phyloP scores from a whole-genome alignment of 2,113 vertebrate species.

The Cichladusa arquata region DNA sequence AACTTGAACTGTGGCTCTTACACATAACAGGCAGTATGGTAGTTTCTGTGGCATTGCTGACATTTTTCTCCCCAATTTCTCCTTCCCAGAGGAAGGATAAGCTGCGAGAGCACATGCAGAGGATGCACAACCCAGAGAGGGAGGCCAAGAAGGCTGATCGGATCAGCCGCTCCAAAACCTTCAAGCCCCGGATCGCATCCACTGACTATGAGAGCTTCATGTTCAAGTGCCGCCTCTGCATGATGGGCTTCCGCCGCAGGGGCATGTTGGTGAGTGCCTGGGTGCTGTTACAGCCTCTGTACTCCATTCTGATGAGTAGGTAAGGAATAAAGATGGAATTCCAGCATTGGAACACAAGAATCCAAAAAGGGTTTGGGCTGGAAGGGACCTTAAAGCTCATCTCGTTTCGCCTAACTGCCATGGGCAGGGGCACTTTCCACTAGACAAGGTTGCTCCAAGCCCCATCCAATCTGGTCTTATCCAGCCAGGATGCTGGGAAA shows the following conservation, averaged over 20 bases:
- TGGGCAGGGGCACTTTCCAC: neutral
- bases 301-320: no score
- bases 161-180: slow-evolving; percentile 89
- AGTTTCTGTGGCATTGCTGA: neutral
- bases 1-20: fast-evolving
- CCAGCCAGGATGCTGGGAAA: neutral
- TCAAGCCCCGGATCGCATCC: slow-evolving; percentile 90
- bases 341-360: neutral
- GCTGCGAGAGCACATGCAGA: slow-evolving; percentile 96
- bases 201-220: slow-evolving; percentile 96
- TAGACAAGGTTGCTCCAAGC: neutral
- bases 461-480: fast-evolving
- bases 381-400: neutral
- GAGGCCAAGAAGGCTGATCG: slow-evolving; percentile 95
- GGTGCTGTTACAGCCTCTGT: neutral
- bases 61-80: neutral
- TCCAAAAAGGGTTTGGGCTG: neutral
- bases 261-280: slow-evolving; percentile 93
- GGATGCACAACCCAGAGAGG: slow-evolving; percentile 97
- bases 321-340: neutral
- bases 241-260: slow-evolving; percentile 97
- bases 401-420: neutral
- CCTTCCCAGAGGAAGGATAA: slow-evolving; percentile 91
- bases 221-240: slow-evolving; percentile 96
- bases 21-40: neutral